Evolutionary conservation across 1,140 invertebrate genomes (phyloP), one percentile per base, ranked within the genome.

Genomic region (Homalodisca vitripennis): DNA sequence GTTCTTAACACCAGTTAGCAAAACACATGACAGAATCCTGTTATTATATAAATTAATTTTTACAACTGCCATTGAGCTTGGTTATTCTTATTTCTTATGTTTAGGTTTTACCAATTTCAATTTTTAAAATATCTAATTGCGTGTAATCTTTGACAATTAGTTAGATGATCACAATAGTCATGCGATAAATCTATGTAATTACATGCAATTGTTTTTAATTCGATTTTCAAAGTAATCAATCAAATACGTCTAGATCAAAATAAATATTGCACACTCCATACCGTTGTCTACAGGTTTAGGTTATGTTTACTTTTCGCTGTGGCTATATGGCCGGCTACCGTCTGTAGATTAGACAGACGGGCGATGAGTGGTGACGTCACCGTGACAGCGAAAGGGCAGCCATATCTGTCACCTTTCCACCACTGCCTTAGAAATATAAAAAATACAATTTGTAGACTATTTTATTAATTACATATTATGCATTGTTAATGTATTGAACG

Each of bases 1-100:
- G 76, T 90, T 90, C 75, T 83, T 71, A 0, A 90, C 84, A 75
- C 87, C 80, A 75, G 80, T 81, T 70, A 82, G 87, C 6, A 89
- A 55, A 53, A 29, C 55, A 60, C 55, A 60, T 14, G 24, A 26
- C 24, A 60, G 29, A 20, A 3, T 10, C 22, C 22, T 51, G 22
- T 20, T 22, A 3, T 51, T 14, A 20, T 51, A 51, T 51, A 51
- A 51, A 51, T 51, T 51, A 3, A 51, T 3, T 20, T 51, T 51
- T 20, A 41, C 17, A 41, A 41, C 34, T 10, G 6, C 34, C 34
- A 41, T 41, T 41, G 6, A 6, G 6, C 17, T 10, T 41, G 17
- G 34, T 10, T 10, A 17, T 41, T 10, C 17, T 10, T 17, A 41
- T 10, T 17, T 6, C 6, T 41, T 10, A 41, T 10, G 17, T 10